Conservation (phyloP, 2,113 vertebrate genomes). For the Otis tarda region DNA sequence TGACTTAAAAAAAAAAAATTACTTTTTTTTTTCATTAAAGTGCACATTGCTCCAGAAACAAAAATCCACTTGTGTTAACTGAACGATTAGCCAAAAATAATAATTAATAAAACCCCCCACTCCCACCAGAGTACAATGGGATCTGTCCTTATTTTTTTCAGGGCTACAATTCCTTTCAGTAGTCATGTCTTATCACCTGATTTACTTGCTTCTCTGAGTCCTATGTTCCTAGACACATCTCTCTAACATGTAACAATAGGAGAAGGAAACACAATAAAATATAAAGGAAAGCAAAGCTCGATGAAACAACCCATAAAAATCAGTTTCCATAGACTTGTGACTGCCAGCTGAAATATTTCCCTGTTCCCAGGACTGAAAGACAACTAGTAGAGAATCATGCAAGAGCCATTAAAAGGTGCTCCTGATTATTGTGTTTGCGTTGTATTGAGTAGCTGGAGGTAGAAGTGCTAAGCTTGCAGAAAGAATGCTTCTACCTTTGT, state of each 20-base stretch:
- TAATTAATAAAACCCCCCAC: background rate
- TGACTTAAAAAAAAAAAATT: background rate
- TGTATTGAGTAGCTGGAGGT: background rate
- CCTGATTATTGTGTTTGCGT: background rate
- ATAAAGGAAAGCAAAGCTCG: accelerated
- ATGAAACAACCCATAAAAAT: background rate
- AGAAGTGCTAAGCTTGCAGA: background rate
- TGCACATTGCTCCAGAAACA: background rate
- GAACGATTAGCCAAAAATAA: background rate
- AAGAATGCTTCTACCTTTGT: background rate
- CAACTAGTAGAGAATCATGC: background rate
- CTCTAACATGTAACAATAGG: accelerated
- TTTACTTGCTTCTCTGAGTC: background rate
- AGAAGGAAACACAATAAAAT: accelerated
- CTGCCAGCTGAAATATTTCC: background rate
- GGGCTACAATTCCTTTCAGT: background rate
- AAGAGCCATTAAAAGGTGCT: background rate
- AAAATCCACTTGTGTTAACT: background rate
- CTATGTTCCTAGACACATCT: background rate
- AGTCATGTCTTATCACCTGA: background rate
- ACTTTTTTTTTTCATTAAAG: background rate
- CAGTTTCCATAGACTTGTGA: background rate
- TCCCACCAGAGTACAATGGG: too few relatives aligned
- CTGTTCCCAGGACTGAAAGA: background rate
- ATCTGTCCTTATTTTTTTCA: background rate